These are phyloP conservation scores for Elysia chlorotica DNA, from an alignment of 1,140 invertebrate species.

Conservation along the genomic window DNA sequence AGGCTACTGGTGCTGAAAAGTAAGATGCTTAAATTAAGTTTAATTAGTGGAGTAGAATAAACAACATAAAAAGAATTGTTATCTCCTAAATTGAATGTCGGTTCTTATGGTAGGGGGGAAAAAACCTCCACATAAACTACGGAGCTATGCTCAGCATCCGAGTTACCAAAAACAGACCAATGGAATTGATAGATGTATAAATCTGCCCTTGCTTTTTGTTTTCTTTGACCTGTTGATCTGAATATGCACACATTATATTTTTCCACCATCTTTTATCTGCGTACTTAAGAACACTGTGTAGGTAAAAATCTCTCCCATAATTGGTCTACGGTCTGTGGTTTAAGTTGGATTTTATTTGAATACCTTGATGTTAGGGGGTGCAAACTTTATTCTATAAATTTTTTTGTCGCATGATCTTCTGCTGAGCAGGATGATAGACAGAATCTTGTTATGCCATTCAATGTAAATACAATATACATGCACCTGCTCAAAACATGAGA, in stretches of 20 bases:
- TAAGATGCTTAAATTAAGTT: constrained; percentile 7
- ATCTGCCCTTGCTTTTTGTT: not conserved
- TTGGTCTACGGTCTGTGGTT: no score
- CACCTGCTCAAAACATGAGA: not conserved
- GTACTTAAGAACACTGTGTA: no score
- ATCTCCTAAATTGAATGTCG: not conserved
- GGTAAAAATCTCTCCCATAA: no score
- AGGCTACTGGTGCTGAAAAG: constrained; percentile 29
- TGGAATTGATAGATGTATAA: not conserved
- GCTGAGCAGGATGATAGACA: not conserved
- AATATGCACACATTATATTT: no score
- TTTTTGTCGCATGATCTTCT: not conserved
- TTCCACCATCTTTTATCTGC: no score
- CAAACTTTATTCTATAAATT: not conserved
- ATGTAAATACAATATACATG: not conserved
- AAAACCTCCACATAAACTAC: no score
- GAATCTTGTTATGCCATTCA: not conserved
- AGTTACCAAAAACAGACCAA: no score
- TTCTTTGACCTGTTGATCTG: no score
- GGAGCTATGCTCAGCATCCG: no score
- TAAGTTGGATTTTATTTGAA: no score
- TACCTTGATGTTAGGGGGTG: not conserved
- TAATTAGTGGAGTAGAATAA: not conserved
- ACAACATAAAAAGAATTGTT: not conserved
- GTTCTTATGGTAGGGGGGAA: not conserved